A percentile compares a stretch with the other conserved stretches of the same genome.
Evolutionary conservation across 2,797 vertebrate species (phyloP).

Genomic region (Taeniopygia guttata): DNA sequence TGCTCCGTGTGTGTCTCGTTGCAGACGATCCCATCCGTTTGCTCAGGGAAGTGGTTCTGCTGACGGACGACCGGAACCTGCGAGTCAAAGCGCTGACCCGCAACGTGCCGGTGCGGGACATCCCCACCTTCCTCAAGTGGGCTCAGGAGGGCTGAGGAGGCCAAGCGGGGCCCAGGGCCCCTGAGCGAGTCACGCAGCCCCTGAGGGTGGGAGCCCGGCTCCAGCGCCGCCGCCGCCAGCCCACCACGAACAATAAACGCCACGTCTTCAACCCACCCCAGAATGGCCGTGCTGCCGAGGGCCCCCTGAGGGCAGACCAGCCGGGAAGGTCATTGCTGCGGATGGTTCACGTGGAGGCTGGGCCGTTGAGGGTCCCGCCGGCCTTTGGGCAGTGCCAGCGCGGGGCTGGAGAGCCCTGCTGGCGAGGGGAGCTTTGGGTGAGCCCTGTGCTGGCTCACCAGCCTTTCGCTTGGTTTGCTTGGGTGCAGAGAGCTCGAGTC

Average conservation of each 20-base stretch:
- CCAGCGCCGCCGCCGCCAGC: slow-evolving; percentile 46
- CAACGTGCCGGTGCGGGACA: slow-evolving; percentile 95
- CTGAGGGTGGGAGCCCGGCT: slow-evolving; percentile 39
- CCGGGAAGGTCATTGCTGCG: slow-evolving; percentile 59
- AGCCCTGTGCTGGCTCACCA: not conserved
- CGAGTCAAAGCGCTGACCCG: slow-evolving; percentile 94
- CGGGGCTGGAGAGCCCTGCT: slow-evolving; percentile 19
- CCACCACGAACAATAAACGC: slow-evolving; percentile 76
- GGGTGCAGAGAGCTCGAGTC: slow-evolving; percentile 44
- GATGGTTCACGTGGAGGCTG: slow-evolving; percentile 50
- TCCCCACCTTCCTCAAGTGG: slow-evolving; percentile 95
- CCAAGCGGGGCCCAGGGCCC: slow-evolving; percentile 26
- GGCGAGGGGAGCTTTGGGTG: slow-evolving; percentile 36
- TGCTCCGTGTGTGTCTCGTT: slow-evolving; percentile 5
- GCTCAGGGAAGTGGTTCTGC: slow-evolving; percentile 92
- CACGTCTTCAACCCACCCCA: slow-evolving; percentile 72
- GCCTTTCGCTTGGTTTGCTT: slow-evolving; percentile 55
- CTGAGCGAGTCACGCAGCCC: slow-evolving; percentile 52
- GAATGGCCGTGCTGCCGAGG: slow-evolving; percentile 76
- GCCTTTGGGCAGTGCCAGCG: slow-evolving; percentile 34
- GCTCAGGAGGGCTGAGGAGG: slow-evolving; percentile 84
- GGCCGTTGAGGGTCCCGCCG: not conserved
- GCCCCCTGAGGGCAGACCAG: slow-evolving; percentile 64
- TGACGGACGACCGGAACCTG: slow-evolving; percentile 97
- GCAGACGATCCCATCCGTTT: slow-evolving; percentile 88